A percentile compares a stretch with the other conserved stretches of the same genome.
These are phyloP conservation scores for Napeogenes inachia DNA, from an alignment of 2,888 invertebrate species.

Conservation along the genomic window DNA sequence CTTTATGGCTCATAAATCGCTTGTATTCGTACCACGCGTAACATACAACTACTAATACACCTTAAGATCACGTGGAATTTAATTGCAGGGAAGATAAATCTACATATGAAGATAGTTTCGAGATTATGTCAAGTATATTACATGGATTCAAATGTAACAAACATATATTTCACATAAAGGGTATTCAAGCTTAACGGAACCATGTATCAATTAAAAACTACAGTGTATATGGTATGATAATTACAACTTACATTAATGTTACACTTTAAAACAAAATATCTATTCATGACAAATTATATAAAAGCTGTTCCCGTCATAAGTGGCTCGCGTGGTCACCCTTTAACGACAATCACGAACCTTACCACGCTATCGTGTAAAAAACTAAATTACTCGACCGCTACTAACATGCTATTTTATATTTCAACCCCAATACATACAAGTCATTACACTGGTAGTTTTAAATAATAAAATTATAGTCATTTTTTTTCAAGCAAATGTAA, in stretches of 20 bases:
- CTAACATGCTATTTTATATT: conserved; percentile 11
- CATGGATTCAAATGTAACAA: background rate
- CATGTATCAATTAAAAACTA: too few relatives aligned
- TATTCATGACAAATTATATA: background rate
- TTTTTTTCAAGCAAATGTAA: background rate
- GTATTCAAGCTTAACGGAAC: too few relatives aligned
- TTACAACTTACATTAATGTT: background rate
- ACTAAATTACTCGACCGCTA: background rate
- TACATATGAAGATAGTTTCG: conserved; percentile 1
- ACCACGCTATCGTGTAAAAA: conserved; percentile 22
- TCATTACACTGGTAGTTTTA: conserved; percentile 8
- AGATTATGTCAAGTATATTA: background rate
- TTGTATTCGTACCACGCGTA: conserved; percentile 10
- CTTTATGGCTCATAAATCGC: conserved; percentile 14
- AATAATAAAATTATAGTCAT: background rate
- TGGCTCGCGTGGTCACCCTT: conserved; percentile 24
- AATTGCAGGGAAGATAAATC: conserved; percentile 24
- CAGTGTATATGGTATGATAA: too few relatives aligned
- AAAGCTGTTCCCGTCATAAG: conserved; percentile 9
- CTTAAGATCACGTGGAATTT: conserved; percentile 24
- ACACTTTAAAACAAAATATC: background rate
- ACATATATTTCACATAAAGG: too few relatives aligned
- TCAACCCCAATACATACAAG: conserved; percentile 8
- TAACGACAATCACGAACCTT: conserved; percentile 19
- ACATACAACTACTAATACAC: conserved; percentile 17